Conservation (phyloP, 2,113 vertebrate species). For the Thryonomys swinderianus region DNA sequence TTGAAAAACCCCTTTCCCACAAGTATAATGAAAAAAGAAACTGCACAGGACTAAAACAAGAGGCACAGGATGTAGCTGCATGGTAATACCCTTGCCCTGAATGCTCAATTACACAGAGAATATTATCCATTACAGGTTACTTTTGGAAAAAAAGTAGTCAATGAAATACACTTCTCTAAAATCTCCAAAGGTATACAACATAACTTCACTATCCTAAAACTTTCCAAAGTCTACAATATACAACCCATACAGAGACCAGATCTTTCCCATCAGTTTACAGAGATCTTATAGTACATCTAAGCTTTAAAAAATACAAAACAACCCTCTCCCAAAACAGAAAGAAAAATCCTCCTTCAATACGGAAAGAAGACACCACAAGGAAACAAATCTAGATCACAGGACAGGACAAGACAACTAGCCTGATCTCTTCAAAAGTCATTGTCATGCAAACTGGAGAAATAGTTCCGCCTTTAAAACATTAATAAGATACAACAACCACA, state of each 20-base stretch:
- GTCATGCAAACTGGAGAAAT: constrained; percentile 69
- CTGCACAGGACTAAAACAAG: neutral
- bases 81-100: neutral
- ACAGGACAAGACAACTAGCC: constrained; percentile 60
- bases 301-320: neutral
- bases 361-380: constrained; percentile 57
- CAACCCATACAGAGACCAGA: constrained; percentile 27
- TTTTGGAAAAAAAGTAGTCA: neutral
- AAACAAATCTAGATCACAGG: constrained; percentile 59
- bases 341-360: neutral
- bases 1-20: constrained; percentile 33
- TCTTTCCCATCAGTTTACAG: constrained; percentile 37
- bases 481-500: constrained; percentile 64
- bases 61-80: neutral
- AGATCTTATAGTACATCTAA: neutral
- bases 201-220: neutral
- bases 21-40: constrained; percentile 7
- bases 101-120: neutral
- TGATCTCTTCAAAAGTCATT: constrained; percentile 70
- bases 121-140: neutral
- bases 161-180: constrained; percentile 30
- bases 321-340: neutral
- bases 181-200: neutral
- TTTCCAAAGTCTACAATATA: neutral
- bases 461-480: constrained; percentile 72